phyloP scores from a whole-genome alignment of 2,888 invertebrate species.

The Dryobotodes eremita region DNA sequence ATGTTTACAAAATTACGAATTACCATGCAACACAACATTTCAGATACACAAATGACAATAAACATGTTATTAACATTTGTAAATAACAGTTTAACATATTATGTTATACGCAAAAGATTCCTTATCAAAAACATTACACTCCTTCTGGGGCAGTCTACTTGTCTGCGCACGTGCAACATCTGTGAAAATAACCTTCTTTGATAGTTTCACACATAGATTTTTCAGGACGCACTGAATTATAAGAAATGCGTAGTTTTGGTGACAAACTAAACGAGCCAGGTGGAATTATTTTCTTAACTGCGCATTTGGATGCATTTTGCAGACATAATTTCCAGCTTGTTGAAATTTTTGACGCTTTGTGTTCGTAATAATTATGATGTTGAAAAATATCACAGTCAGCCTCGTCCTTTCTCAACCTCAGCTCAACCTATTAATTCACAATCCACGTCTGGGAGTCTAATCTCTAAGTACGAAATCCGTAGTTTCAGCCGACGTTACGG shows the following conservation, averaged over 20 bases:
- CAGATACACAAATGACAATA: constrained; percentile 14
- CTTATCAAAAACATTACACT: background rate
- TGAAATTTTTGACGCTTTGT: background rate
- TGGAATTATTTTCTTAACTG: background rate
- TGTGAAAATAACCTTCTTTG: background rate
- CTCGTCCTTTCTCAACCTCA: background rate
- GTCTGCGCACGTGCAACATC: background rate
- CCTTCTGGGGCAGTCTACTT: too few relatives aligned
- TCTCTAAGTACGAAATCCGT: too few relatives aligned
- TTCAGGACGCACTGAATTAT: background rate
- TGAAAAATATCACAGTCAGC: background rate
- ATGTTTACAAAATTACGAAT: background rate
- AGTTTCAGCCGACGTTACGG: too few relatives aligned
- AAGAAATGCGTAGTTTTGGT: background rate
- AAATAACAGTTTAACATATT: background rate
- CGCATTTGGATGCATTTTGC: background rate
- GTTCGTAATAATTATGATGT: background rate
- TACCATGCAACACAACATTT: background rate
- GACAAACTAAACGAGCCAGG: background rate
- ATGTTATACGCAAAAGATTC: background rate
- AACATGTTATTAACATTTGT: constrained; percentile 4
- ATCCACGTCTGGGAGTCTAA: too few relatives aligned
- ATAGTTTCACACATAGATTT: background rate
- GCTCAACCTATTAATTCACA: background rate
- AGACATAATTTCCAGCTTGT: background rate